Evolutionary conservation across 2,888 invertebrate species (phyloP).

Genomic region (Acanthosepion lycidas): DNA sequence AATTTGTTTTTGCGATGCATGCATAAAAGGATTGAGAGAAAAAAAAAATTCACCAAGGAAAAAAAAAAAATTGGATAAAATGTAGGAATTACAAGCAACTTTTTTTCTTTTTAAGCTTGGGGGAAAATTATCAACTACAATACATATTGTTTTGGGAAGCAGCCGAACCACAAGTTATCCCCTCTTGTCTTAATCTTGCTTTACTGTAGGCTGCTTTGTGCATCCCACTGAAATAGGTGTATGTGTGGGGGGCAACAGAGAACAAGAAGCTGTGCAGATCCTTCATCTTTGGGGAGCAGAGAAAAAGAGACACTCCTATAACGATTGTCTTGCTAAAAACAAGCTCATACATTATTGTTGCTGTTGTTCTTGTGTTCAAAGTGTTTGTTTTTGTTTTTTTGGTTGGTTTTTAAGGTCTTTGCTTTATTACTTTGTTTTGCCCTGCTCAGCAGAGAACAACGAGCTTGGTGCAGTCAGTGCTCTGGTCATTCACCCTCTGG

Average conservation of each 20-base stretch:
- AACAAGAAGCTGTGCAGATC: neutral
- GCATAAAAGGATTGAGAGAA: neutral
- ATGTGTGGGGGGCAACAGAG: neutral
- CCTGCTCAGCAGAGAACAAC: neutral
- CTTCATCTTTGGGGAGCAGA: neutral
- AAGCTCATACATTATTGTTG: neutral
- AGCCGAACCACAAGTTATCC: neutral
- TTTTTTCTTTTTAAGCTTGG: too few relatives aligned
- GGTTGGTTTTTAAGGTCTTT: too few relatives aligned
- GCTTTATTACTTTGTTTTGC: neutral
- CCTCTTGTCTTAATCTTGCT: neutral
- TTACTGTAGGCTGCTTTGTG: neutral
- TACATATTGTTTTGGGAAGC: neutral
- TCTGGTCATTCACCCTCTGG: slow-evolving; percentile 4
- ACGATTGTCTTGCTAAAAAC: slow-evolving; percentile 33
- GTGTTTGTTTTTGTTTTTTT: neutral
- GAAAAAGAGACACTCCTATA: neutral
- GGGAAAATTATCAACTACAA: too few relatives aligned
- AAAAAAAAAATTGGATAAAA: too few relatives aligned
- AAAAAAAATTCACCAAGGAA: neutral
- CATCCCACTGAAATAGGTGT: too few relatives aligned
- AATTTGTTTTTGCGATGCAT: neutral
- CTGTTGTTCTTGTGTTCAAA: neutral
- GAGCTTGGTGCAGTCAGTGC: neutral
- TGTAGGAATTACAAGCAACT: too few relatives aligned